Evolutionary conservation across 1,140 invertebrate species (phyloP).

Genomic region (Pseudomyrmex dendroicus): DNA sequence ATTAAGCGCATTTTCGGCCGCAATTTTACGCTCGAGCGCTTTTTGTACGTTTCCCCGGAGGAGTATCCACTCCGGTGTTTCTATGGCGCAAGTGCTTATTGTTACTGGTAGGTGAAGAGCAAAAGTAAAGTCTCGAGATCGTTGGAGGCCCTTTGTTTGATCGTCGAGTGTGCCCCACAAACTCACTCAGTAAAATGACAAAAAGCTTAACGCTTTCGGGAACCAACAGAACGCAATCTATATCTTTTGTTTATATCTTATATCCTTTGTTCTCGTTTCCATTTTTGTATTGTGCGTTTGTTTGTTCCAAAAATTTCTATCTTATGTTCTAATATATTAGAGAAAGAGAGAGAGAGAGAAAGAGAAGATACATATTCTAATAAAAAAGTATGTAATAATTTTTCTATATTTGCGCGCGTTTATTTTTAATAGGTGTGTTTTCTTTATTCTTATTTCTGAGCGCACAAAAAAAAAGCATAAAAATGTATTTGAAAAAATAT

Average conservation of each 20-base stretch:
- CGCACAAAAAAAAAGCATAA: background rate
- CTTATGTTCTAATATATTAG: background rate
- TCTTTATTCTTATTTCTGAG: background rate
- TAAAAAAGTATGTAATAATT: background rate
- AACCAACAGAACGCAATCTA: conserved; percentile 31
- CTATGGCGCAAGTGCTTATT: conserved; percentile 52
- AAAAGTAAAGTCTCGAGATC: conserved; percentile 58
- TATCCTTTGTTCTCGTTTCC: background rate
- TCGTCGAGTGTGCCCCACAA: conserved; percentile 36
- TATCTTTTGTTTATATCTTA: background rate
- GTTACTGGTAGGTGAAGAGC: conserved; percentile 31
- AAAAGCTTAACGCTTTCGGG: conserved; percentile 47
- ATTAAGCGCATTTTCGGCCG: conserved; percentile 43
- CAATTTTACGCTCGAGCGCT: conserved; percentile 42
- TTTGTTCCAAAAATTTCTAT: conserved; percentile 5
- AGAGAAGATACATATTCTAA: background rate
- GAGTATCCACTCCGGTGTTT: conserved; percentile 8
- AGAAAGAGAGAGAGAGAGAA: no score
- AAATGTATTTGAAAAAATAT: no score
- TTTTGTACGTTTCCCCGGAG: conserved; percentile 16
- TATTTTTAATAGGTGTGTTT: background rate
- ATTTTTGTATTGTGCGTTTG: conserved; percentile 22
- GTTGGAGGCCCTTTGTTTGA: conserved; percentile 35
- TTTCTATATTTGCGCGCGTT: background rate
- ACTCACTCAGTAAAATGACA: conserved; percentile 4